Evolutionary conservation across 2,113 vertebrate species (phyloP).

Genomic region (Actenoides lindsayi): DNA sequence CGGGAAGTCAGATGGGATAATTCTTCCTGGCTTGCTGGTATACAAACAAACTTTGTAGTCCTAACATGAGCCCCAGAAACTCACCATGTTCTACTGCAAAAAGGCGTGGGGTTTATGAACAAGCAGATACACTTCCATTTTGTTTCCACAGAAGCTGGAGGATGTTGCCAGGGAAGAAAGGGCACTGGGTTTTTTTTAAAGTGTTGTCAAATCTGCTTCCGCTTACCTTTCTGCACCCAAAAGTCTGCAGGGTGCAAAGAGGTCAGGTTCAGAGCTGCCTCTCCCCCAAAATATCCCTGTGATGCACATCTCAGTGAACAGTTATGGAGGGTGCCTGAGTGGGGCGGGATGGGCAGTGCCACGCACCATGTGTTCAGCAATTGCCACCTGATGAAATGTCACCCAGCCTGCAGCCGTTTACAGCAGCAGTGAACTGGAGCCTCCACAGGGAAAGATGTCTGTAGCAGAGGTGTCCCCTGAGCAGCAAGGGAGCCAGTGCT

Average conservation of each 20-base stretch:
- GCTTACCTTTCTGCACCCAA: background rate
- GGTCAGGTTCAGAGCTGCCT: background rate
- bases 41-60: conserved; percentile 22
- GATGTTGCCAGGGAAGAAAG: background rate
- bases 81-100: background rate
- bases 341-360: background rate
- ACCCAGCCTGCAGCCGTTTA: background rate
- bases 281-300: accelerated
- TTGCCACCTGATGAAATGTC: background rate
- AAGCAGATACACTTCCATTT: background rate
- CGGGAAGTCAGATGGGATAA: conserved; percentile 34
- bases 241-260: background rate
- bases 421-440: background rate
- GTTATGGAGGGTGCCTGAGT: accelerated
- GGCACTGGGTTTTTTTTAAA: background rate
- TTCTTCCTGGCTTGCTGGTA: background rate
- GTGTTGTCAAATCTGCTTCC: background rate
- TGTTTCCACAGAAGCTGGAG: background rate
- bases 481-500: background rate
- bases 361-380: background rate
- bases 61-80: background rate
- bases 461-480: background rate
- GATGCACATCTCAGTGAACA: accelerated
- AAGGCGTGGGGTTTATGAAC: background rate
- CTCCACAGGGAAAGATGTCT: background rate